Conservation (phyloP, 1,140 invertebrate species). For the Drosophila sproati region DNA sequence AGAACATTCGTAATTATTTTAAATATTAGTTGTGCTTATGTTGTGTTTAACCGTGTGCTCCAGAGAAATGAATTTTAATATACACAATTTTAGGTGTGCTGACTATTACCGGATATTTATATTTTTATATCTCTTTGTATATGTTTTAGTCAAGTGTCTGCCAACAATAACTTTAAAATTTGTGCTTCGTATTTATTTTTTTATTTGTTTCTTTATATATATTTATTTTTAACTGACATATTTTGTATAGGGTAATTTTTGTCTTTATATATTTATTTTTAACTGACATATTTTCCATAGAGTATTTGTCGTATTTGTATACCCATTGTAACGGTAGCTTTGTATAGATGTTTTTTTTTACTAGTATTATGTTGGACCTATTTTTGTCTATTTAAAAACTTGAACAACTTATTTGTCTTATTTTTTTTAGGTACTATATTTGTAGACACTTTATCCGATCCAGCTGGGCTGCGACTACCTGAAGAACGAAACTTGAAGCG, state of each 20-base stretch:
- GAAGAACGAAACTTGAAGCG: too few relatives aligned
- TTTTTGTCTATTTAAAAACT: background rate
- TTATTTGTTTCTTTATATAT: background rate
- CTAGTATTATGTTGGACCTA: too few relatives aligned
- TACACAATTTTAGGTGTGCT: background rate
- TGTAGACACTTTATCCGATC: too few relatives aligned
- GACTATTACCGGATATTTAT: background rate
- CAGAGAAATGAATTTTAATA: constrained; percentile 4
- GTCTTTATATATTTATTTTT: background rate
- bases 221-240: background rate
- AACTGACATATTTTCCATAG: background rate
- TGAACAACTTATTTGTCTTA: background rate
- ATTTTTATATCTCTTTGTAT: background rate
- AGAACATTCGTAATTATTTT: constrained; percentile 4
- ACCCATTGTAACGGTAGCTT: too few relatives aligned
- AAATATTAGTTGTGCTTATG: constrained; percentile 8
- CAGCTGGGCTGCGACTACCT: too few relatives aligned
- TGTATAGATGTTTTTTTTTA: too few relatives aligned
- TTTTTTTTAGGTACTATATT: constrained; percentile 14
- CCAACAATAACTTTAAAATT: constrained; percentile 2
- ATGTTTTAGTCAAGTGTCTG: background rate
- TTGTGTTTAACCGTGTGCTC: constrained; percentile 8
- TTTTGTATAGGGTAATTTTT: too few relatives aligned
- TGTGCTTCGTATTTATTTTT: background rate
- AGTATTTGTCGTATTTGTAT: too few relatives aligned